Evolutionary conservation across 2,888 invertebrate species (phyloP).

Genomic region (Apodemia duryi): DNA sequence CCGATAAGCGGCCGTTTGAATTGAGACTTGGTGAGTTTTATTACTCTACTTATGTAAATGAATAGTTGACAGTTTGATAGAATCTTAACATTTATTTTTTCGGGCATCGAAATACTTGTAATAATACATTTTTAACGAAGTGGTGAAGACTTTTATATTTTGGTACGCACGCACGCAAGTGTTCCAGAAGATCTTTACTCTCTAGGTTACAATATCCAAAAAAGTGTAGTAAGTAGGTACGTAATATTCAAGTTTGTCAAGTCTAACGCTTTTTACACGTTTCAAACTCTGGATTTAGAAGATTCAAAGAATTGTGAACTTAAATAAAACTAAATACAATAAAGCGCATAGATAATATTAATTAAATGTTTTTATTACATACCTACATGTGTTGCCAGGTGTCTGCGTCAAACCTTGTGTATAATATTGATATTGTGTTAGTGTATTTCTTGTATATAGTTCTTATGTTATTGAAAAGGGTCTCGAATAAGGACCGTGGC

Average conservation of each 20-base stretch:
- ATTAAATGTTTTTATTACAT: neutral
- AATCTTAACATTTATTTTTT: neutral
- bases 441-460: constrained; percentile 5
- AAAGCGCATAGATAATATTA: too few relatives aligned
- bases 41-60: neutral
- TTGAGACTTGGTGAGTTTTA: neutral
- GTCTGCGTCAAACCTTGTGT: neutral
- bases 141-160: neutral
- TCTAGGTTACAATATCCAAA: neutral
- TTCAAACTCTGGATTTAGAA: neutral
- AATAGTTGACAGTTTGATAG: neutral
- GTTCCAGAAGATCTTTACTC: neutral
- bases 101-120: neutral
- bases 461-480: neutral
- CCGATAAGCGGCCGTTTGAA: neutral
- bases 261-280: too few relatives aligned
- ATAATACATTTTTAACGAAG: neutral
- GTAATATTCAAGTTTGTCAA: too few relatives aligned
- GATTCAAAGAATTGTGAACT: neutral
- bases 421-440: neutral
- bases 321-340: neutral
- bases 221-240: neutral
- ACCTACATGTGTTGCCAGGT: neutral
- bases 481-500: neutral
- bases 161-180: neutral